These are phyloP conservation scores for Phyllotreta cruciferae DNA, from an alignment of 2,888 invertebrate species.

Conservation along the genomic window DNA sequence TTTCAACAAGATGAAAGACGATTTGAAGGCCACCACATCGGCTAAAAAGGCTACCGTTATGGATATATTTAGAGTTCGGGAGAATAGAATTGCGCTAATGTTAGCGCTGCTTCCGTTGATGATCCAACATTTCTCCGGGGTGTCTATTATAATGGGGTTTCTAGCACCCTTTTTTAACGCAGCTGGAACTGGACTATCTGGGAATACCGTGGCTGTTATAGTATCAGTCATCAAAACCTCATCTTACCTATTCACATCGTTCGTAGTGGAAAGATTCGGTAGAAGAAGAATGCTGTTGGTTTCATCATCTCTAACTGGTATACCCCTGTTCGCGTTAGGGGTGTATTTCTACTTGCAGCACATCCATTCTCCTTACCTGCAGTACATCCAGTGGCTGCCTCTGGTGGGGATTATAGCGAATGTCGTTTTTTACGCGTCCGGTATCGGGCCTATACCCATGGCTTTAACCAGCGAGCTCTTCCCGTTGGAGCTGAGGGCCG, in stretches of 20 bases:
- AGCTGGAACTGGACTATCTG: conserved; percentile 2
- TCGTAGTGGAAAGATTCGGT: conserved; percentile 63
- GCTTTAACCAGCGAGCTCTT: conserved; percentile 4
- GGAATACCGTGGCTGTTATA: conserved; percentile 6
- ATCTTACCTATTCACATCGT: conserved; percentile 54
- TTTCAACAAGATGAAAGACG: too few species aligned
- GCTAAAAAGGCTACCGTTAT: too few species aligned
- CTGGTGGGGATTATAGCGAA: not conserved
- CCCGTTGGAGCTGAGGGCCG: not conserved
- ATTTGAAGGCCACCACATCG: too few species aligned
- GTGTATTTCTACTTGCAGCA: conserved; percentile 1
- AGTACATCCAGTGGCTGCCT: conserved; percentile 3
- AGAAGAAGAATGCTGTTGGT: not conserved
- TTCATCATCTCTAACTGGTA: not conserved
- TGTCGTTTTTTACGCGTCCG: not conserved
- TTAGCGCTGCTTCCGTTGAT: not conserved
- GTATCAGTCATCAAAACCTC: not conserved
- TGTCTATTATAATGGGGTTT: not conserved
- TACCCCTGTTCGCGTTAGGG: not conserved
- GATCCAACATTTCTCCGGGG: conserved; percentile 6
- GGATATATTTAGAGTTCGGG: not conserved
- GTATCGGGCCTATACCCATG: not conserved
- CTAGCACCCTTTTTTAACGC: conserved; percentile 9
- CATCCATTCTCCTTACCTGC: not conserved
- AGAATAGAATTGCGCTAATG: conserved; percentile 2